A percentile compares a stretch with the other conserved stretches of the same genome.
phyloP scores from a whole-genome alignment of 2,113 vertebrate genomes.

The Syngnathoides biaculeatus region DNA sequence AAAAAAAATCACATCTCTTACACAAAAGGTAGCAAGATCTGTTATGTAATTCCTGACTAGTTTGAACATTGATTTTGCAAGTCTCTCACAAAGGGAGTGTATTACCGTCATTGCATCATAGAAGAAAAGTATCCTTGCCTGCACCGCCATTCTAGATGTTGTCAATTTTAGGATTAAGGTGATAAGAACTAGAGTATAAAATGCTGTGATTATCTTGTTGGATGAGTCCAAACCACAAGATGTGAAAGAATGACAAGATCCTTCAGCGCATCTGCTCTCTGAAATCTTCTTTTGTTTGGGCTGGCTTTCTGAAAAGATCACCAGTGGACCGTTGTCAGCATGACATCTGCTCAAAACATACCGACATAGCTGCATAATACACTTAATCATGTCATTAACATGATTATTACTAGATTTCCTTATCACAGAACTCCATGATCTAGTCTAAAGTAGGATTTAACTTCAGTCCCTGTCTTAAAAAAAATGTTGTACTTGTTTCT shows the following conservation, averaged over 20 bases:
- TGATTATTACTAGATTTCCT: no score
- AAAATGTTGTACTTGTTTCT: no score
- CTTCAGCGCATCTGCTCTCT: constrained; percentile 56
- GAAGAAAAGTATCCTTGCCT: constrained; percentile 55
- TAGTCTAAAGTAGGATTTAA: no score
- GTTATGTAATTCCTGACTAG: constrained; percentile 7
- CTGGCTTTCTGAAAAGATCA: constrained; percentile 31
- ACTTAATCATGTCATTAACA: constrained; percentile 17
- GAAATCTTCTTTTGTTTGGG: constrained; percentile 45
- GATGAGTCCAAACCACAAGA: constrained; percentile 59
- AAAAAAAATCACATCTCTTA: no score
- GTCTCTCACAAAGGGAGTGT: constrained; percentile 21
- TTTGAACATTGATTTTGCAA: constrained; percentile 33
- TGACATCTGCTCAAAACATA: constrained; percentile 25
- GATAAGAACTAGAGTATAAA: constrained; percentile 66
- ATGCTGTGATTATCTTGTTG: constrained; percentile 64
- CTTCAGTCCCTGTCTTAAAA: no score
- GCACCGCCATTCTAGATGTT: constrained; percentile 59
- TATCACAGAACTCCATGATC: no score
- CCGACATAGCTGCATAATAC: constrained; percentile 20
- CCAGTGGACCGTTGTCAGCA: constrained; percentile 33
- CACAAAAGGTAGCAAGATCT: constrained; percentile 4
- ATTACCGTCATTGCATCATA: constrained; percentile 25
- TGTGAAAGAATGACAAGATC: constrained; percentile 55
- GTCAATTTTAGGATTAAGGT: constrained; percentile 71